phyloP scores from a whole-genome alignment of 2,797 vertebrate genomes.

The Schizopygopsis malacanthus region DNA sequence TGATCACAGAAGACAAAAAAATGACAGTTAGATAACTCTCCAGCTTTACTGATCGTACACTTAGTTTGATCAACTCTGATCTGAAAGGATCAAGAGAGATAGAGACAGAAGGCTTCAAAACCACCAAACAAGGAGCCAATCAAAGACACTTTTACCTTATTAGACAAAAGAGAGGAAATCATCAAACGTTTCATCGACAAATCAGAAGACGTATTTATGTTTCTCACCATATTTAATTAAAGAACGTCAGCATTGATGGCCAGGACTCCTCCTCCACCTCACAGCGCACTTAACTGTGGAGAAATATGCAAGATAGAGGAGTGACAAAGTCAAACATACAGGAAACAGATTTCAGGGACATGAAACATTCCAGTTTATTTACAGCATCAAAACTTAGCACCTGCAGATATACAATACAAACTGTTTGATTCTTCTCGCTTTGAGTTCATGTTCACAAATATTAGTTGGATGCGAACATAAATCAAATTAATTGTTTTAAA shows the following conservation, averaged over 20 bases:
- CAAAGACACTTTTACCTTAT: conserved; percentile 46
- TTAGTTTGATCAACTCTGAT: neutral
- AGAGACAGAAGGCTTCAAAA: neutral
- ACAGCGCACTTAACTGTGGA: neutral
- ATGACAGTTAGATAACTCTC: neutral
- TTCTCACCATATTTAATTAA: conserved; percentile 31
- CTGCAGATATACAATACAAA: conserved; percentile 1
- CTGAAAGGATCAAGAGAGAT: neutral
- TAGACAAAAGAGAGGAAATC: conserved; percentile 40
- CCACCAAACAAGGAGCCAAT: conserved; percentile 31
- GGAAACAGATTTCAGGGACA: neutral
- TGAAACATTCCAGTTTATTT: conserved; percentile 16
- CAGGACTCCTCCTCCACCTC: conserved; percentile 18
- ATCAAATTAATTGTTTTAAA: neutral
- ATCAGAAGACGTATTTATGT: neutral
- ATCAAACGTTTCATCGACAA: conserved; percentile 25
- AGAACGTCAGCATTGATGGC: neutral
- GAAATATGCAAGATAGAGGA: neutral
- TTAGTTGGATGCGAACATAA: neutral
- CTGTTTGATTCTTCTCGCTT: neutral
- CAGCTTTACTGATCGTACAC: conserved; percentile 17
- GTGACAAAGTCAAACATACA: neutral
- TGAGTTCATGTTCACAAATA: neutral
- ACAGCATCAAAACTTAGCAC: neutral
- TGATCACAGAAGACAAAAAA: conserved; percentile 1